These are phyloP conservation scores for Clinocottus analis DNA, from an alignment of 2,113 vertebrate species.

Conservation along the genomic window DNA sequence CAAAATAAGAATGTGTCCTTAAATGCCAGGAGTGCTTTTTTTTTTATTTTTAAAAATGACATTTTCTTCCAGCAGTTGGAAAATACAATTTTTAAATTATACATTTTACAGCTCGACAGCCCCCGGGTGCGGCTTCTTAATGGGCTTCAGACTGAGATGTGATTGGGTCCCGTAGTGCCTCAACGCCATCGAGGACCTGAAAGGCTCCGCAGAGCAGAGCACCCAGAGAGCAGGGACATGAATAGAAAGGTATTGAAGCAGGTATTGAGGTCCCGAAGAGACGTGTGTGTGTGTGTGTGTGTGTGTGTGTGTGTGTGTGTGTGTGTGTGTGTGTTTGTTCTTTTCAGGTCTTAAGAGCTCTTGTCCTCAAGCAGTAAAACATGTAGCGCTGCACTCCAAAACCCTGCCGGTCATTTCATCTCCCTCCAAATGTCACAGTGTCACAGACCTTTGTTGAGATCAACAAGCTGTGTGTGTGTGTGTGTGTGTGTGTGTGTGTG, in stretches of 20 bases:
- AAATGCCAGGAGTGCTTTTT: conserved; percentile 13
- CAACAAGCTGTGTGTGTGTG: conserved; percentile 53
- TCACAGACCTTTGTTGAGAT: conserved; percentile 70
- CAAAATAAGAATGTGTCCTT: conserved; percentile 37
- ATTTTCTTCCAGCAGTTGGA: conserved; percentile 10
- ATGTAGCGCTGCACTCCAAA: conserved; percentile 54
- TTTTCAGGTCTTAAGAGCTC: conserved; percentile 72
- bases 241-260: conserved; percentile 61
- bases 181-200: conserved; percentile 45
- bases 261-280: conserved; percentile 43
- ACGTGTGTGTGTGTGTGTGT: conserved; percentile 5
- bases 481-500: conserved; percentile 44
- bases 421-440: conserved; percentile 72
- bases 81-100: conserved; percentile 35
- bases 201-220: conserved; percentile 49
- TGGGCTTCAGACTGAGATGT: conserved; percentile 49
- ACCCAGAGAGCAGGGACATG: conserved; percentile 46
- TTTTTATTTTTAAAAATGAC: conserved; percentile 21
- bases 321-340: conserved; percentile 33
- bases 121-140: conserved; percentile 29
- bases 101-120: conserved; percentile 42
- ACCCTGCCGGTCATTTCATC: conserved; percentile 72
- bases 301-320: conserved; percentile 14
- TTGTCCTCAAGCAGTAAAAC: conserved; percentile 66
- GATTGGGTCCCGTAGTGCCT: conserved; percentile 53